phyloP scores from a whole-genome alignment of 2,113 vertebrate genomes.

The Dasyornis broadbenti region DNA sequence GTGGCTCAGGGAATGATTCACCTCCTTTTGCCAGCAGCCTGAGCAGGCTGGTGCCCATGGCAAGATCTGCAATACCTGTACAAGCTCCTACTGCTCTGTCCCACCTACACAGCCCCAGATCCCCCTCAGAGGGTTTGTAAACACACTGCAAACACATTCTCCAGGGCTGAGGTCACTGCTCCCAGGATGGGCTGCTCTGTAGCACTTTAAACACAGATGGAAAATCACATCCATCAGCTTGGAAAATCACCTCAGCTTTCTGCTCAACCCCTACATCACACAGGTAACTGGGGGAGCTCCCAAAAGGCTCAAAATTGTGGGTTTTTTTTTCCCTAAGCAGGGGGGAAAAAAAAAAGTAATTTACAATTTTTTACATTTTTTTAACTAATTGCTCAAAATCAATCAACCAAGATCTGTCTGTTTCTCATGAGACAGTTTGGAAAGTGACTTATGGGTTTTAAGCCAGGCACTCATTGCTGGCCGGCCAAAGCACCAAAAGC shows the following conservation, averaged over 20 bases:
- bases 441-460: not conserved
- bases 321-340: rapidly evolving
- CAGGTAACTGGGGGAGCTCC: not conserved
- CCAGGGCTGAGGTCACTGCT: not conserved
- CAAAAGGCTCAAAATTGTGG: not conserved
- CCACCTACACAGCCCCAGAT: not conserved
- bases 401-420: not conserved
- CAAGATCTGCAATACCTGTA: not conserved
- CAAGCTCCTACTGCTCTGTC: not conserved
- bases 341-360: not conserved
- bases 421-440: not conserved
- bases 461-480: not conserved
- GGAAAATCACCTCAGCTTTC: no score
- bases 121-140: not conserved
- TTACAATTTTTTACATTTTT: not conserved
- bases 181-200: rapidly evolving
- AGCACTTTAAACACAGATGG: rapidly evolving
- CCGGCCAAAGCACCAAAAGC: not conserved
- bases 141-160: not conserved
- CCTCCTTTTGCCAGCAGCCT: not conserved
- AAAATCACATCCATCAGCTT: rapidly evolving
- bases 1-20: conserved; percentile 8
- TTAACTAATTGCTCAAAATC: not conserved
- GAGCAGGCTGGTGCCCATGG: not conserved
- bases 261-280: not conserved